Base-by-base conservation (phyloP, 2,113 vertebrate species). In the Eolophus roseicapilla region DNA sequence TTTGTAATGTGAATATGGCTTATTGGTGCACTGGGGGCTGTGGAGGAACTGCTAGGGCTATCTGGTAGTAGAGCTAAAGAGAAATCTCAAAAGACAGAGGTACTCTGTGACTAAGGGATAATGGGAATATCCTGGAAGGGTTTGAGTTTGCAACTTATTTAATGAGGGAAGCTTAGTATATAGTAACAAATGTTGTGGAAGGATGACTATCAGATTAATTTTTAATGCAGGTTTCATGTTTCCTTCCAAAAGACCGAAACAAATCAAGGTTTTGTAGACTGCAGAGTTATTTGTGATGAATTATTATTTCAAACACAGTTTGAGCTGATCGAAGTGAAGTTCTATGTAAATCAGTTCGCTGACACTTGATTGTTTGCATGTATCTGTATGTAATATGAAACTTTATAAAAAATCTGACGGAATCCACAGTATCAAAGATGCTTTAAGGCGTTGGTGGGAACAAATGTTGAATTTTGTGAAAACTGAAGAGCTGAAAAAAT, bases 281-380 rank as follows among this genome's bases (percentile, higher is more conserved):
- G 29, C 62, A 29, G 20, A 44, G 12, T 55, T 91, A 44, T 17
- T 91, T 59, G 29, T 62, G 24, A 29, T 89, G 4, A 92, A 35
- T 64, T 76, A 37, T 17, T 84, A 8, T 27, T 50, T 93, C 60
- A 64, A 85, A 28, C 35, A 14, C 17, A 23, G 7, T 62, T 12
- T 13, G 11, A 71, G 23, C 20, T 62, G 35, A 71, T 35, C 46
- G 60, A 67, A 79, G 33, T 63, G 14, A 41, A 53, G 23, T 71
- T 68, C 31, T 77, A 1, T 0, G 0, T 64, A 63, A 39, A 17
- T 71, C 15, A 47, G 11, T 81, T 83, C 5, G 28, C 27, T 73
- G 39, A 17, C 6, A 11, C 35, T 76, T 85, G 18, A n/a, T 87
- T 83, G 44, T 55, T 91, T 83, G 21, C 12, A 57, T 57, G 17